Evolutionary conservation across 2,888 invertebrate species (phyloP).

Genomic region (Cataglyphis altisquamis): DNA sequence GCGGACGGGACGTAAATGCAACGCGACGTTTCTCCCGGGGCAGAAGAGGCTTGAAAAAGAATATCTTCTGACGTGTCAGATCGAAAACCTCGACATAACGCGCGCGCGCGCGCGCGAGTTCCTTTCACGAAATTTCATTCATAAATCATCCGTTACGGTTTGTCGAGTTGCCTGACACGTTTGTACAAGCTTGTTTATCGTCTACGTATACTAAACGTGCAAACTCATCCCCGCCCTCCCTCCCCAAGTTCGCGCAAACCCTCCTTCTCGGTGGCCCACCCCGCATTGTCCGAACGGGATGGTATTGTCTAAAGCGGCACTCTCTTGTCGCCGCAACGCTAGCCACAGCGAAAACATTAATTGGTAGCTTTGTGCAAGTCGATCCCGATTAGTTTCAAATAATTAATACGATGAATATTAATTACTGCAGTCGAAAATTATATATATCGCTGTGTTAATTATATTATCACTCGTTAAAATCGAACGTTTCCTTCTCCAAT

Average conservation of each 20-base stretch:
- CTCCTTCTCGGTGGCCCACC: not conserved
- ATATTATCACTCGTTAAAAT: not conserved
- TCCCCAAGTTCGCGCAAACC: slow-evolving; percentile 1
- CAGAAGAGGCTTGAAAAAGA: not conserved
- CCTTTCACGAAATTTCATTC: slow-evolving; percentile 66
- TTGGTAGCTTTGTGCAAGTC: slow-evolving; percentile 40
- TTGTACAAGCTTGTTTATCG: slow-evolving; percentile 76
- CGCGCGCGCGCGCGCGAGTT: slow-evolving; percentile 3
- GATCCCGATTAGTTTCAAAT: slow-evolving; percentile 36
- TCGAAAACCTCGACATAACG: slow-evolving; percentile 31
- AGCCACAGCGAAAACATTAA: slow-evolving; percentile 39
- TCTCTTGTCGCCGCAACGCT: slow-evolving; percentile 38
- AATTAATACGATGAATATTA: slow-evolving; percentile 38
- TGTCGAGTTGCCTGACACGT: slow-evolving; percentile 69
- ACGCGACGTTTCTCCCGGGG: slow-evolving; percentile 12
- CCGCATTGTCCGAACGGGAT: slow-evolving; percentile 23
- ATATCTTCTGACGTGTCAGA: slow-evolving; percentile 20
- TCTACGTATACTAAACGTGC: slow-evolving; percentile 72
- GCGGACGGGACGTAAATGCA: not conserved
- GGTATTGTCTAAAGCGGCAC: slow-evolving; percentile 49
- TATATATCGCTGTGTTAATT: slow-evolving; percentile 17
- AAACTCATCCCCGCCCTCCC: slow-evolving; percentile 60
- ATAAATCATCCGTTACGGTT: slow-evolving; percentile 72
- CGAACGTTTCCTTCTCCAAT: not conserved
- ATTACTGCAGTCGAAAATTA: slow-evolving; percentile 31